Percentiles rank a stretch among this genome's conserved stretches.
Evolutionary conservation across 2,797 vertebrate genomes (phyloP).

Genomic region (Galago senegalensis): DNA sequence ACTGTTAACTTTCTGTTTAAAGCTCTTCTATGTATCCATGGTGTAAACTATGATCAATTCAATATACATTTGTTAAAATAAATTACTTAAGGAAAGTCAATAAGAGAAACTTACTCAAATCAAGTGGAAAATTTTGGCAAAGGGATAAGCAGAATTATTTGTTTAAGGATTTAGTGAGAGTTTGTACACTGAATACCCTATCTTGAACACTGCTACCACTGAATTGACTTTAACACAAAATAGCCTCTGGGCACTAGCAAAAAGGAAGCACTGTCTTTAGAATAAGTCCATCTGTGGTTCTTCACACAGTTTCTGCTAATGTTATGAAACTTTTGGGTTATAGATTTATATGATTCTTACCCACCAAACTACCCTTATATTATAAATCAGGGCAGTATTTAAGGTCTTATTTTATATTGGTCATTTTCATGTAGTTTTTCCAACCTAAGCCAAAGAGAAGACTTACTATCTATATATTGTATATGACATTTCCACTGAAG

Average conservation of each 20-base stretch:
- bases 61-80: slow-evolving; percentile 82
- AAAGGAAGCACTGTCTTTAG: background rate
- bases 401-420: slow-evolving; percentile 29
- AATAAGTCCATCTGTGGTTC: background rate
- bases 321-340: background rate
- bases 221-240: slow-evolving; percentile 68
- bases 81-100: slow-evolving; percentile 82
- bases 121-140: slow-evolving; percentile 81
- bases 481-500: slow-evolving; percentile 70
- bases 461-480: slow-evolving; percentile 58
- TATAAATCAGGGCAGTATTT: slow-evolving; percentile 39
- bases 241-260: background rate
- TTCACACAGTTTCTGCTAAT: background rate
- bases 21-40: slow-evolving; percentile 68
- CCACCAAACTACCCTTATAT: background rate
- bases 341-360: background rate
- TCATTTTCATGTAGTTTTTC: slow-evolving; percentile 62
- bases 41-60: slow-evolving; percentile 67
- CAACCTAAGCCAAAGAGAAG: background rate
- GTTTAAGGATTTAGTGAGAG: slow-evolving; percentile 82
- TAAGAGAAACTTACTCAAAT: slow-evolving; percentile 83
- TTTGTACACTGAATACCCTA: slow-evolving; percentile 76
- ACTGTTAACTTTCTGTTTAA: slow-evolving; percentile 47
- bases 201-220: slow-evolving; percentile 48
- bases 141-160: slow-evolving; percentile 78